Conservation (phyloP, 92 coral and sea anemone species). For the Meandrina meandrites region DNA sequence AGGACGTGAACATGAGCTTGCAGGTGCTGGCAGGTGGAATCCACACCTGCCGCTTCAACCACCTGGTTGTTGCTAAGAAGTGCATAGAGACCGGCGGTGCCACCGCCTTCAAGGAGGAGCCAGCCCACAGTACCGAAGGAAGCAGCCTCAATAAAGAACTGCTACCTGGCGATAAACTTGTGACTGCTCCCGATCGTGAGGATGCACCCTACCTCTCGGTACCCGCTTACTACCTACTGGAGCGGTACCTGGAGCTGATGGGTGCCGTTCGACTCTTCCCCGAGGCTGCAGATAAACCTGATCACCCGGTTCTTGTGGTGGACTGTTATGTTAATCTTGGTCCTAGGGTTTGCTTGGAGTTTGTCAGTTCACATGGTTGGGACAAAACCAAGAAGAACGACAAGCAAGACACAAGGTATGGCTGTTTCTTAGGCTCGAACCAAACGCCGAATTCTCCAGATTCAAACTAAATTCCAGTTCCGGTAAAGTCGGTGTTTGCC, state of each 20-base stretch:
- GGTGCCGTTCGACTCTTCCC: constrained; percentile 86
- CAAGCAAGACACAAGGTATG: constrained; percentile 50
- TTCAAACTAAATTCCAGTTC: too few species aligned
- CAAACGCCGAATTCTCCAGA: too few species aligned
- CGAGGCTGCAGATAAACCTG: constrained; percentile 75
- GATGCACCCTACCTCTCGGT: constrained; percentile 81
- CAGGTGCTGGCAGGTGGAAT: constrained; percentile 63
- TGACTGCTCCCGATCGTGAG: constrained; percentile 92
- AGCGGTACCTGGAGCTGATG: constrained; percentile 81
- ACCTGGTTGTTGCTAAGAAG: constrained; percentile 81
- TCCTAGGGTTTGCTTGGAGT: constrained; percentile 84
- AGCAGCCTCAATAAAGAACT: constrained; percentile 28
- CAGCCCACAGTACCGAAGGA: constrained; percentile 56
- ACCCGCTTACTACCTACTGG: constrained; percentile 94
- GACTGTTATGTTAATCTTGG: constrained; percentile 93
- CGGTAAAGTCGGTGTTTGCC: too few species aligned
- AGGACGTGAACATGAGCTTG: constrained; percentile 83
- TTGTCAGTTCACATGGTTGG: constrained; percentile 62
- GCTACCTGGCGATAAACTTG: constrained; percentile 56
- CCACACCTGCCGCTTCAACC: constrained; percentile 76
- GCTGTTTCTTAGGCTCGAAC: not conserved
- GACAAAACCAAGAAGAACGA: constrained; percentile 13
- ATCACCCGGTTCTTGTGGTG: constrained; percentile 79
- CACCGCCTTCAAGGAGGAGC: constrained; percentile 62
- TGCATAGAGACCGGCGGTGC: constrained; percentile 77